Evolutionary conservation across 2,888 invertebrate species (phyloP).

Genomic region (Creontiades dilutus): DNA sequence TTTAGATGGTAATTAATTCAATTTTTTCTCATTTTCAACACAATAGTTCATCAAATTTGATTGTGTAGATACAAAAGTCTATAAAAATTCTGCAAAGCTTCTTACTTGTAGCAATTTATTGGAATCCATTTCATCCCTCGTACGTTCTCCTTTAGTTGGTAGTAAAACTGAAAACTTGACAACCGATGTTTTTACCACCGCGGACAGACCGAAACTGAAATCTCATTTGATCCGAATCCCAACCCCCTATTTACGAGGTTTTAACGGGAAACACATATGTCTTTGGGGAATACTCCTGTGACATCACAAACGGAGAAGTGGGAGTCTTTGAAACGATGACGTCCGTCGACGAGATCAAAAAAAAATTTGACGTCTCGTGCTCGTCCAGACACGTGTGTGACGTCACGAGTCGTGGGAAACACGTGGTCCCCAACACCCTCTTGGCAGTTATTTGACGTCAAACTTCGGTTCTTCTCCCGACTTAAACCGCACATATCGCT

Average conservation of each 20-base stretch:
- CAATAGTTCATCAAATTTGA: too few relatives aligned
- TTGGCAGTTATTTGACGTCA: constrained; percentile 38
- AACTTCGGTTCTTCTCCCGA: background rate
- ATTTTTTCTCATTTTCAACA: too few relatives aligned
- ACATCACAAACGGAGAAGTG: constrained; percentile 1
- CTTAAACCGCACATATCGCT: background rate
- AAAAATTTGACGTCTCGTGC: constrained; percentile 26
- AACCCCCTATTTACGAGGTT: background rate
- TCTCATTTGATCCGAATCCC: background rate
- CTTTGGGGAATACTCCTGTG: background rate
- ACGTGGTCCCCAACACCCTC: background rate
- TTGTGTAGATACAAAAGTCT: too few relatives aligned
- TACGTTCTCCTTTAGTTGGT: background rate
- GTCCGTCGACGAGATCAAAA: background rate
- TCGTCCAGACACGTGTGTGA: constrained; percentile 37
- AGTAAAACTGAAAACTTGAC: background rate
- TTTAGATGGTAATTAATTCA: too few relatives aligned
- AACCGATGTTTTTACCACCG: background rate
- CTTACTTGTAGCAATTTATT: background rate
- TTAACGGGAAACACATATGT: background rate
- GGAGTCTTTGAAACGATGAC: constrained; percentile 5
- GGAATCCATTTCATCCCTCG: constrained; percentile 4
- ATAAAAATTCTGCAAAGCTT: too few relatives aligned
- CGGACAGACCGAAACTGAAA: constrained; percentile 34
- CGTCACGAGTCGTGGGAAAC: constrained; percentile 58